Base-by-base conservation (phyloP, 2,113 vertebrate genomes). In the Pituophis catenifer region DNA sequence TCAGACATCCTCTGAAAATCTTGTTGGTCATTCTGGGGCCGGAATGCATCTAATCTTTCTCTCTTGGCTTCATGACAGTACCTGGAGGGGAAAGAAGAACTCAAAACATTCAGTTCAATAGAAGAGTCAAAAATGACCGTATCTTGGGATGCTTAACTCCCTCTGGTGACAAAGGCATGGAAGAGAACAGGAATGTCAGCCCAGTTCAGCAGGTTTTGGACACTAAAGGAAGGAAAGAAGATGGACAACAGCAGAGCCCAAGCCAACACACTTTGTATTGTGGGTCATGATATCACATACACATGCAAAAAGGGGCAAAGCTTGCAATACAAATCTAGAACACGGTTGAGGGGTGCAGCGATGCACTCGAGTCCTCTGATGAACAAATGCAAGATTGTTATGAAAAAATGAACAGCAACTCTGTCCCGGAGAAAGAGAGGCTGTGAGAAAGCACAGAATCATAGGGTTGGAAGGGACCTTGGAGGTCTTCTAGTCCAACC, bases 1-100 rank as follows among this genome's bases (percentile, higher is more conserved):
- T 99, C 99, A 1, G 99, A 98, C 98, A 99, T 98, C 93, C 98
- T 96, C 85, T 99, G 97, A 97, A 99, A 99, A 97, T 99, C 99
- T 98, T 99, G 99, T 93, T 99, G 98, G 97, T 99, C 99, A 96
- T 98, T 98, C 29, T 98, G 98, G 75, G 98, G 97, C 94, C 98
- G 97, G 95, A 99, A 99, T 2, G 99, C 99, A 26, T 99, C 99
- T 0, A 98, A 97, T 23, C 99, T 98, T 86, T 99, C 97, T 21
- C 99, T 98, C 95, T 99, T 99, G 86, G 98, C 97, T 91, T 99
- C 99, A 1, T 98, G 98, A 53, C 98, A 98, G 96, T 99, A 98
- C 95, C 99, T 99, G 96, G 0, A 92, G n/a, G 19, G 29, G 89
- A 88, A 91, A 94, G 85, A 90, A 53, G 10, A 53, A 92, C 0